Conservation (phyloP, 2,113 vertebrate genomes). For the Agapornis roseicollis region DNA sequence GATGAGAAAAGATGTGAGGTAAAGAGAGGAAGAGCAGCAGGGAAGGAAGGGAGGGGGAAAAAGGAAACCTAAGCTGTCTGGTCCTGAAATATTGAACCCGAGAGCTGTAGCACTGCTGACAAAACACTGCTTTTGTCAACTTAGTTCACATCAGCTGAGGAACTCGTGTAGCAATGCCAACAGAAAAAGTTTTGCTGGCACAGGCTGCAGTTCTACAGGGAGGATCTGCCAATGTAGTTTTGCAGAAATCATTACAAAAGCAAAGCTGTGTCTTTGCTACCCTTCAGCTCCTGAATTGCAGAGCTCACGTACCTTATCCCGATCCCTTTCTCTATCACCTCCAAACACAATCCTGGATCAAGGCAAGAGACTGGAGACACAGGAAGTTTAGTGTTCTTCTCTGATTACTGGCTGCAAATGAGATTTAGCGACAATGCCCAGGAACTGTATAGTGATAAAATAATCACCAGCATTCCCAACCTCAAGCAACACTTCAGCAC, state of each 20-base stretch:
- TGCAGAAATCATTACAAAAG: not conserved
- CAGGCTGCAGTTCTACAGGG: slow-evolving; percentile 12
- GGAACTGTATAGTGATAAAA: not conserved
- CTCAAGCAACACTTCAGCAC: not conserved
- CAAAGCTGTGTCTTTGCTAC: not conserved
- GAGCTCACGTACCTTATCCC: not conserved
- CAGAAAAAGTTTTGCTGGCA: slow-evolving; percentile 28
- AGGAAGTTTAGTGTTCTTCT: not conserved
- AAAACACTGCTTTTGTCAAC: slow-evolving; percentile 56
- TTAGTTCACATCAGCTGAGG: slow-evolving; percentile 10
- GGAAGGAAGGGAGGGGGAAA: not conserved
- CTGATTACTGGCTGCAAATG: not conserved
- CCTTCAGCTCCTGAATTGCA: not conserved
- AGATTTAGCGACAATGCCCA: not conserved
- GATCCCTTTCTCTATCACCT: not conserved
- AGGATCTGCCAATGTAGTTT: slow-evolving; percentile 8
- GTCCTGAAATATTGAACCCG: not conserved
- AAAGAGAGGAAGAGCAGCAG: not conserved
- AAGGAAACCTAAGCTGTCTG: not conserved
- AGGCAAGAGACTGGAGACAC: not conserved
- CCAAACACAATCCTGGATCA: not conserved
- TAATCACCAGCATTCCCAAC: not conserved
- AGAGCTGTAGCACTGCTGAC: not conserved
- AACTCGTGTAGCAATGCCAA: not conserved
- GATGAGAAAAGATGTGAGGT: not conserved